Base-by-base conservation (phyloP, 2,888 invertebrate genomes). In the Sminthurides aquaticus region DNA sequence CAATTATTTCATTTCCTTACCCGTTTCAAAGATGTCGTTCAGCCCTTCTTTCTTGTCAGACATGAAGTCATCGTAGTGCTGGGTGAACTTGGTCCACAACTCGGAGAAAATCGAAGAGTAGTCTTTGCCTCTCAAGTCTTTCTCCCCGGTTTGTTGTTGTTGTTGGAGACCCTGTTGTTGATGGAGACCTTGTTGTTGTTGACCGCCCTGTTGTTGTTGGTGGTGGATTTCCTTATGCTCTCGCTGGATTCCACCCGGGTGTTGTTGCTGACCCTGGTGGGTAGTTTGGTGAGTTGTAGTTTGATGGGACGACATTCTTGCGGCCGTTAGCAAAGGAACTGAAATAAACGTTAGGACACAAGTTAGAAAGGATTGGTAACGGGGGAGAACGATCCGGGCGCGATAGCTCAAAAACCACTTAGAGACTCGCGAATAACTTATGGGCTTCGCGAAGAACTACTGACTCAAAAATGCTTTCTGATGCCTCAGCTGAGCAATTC, bases 1-100 rank as follows among this genome's bases (percentile, higher is more conserved):
- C n/a, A n/a, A n/a, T n/a, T n/a, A n/a, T n/a, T n/a, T n/a, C n/a
- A n/a, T n/a, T n/a, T 22, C 5, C 52, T 52, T 52, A 52, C 52
- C 52, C 3, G 52, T 52, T 52, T 52, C 52, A 15, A 52, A 52
- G 52, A 52, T 52, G 52, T 52, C 52, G 52, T 22, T 52, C 52
- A 52, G 52, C 22, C 52, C 52, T 20, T 52, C 11, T 22, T 52
- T 52, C 20, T 52, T 8, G 52, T 20, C 52, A 20, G 20, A 20
- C 52, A 52, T 52, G 22, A 52, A 52, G 20, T 52, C 52, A 8
- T 52, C 52, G 52, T 52, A 52, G 22, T 52, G 52, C 20, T 15
- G 18, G 20, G 22, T 5, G 22, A 52, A 52, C 52, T 52, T 52
- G 18, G 5, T 15, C 52, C 52, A 52, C 15, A 52, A 20, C 20